A percentile compares a stretch with the other conserved stretches of the same genome.
Evolutionary conservation across 2,797 vertebrate genomes (phyloP).

Genomic region (Peromyscus melanophrys): DNA sequence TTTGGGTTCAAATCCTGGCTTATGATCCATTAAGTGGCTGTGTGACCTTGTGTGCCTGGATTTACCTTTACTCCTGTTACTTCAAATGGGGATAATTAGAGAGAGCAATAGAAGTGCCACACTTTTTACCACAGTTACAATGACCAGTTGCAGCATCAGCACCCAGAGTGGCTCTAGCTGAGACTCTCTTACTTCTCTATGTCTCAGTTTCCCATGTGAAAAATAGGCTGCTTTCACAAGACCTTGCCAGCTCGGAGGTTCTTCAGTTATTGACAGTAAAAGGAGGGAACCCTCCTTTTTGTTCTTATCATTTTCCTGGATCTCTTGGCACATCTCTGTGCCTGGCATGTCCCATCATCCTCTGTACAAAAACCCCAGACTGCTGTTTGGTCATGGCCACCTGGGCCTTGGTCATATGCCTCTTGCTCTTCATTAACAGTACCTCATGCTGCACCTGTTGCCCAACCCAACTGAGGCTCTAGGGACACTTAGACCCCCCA

Average conservation of each 20-base stretch:
- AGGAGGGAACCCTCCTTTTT: slow-evolving; percentile 91
- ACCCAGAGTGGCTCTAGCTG: neutral
- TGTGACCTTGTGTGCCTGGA: neutral
- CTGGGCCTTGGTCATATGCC: slow-evolving; percentile 94
- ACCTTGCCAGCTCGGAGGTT: neutral
- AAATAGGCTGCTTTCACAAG: neutral
- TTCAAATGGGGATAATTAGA: neutral
- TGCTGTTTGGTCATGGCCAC: slow-evolving; percentile 92
- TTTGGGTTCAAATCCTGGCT: neutral
- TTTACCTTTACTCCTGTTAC: slow-evolving; percentile 31
- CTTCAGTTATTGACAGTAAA: neutral
- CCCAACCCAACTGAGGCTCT: neutral
- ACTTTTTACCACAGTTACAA: too few relatives aligned
- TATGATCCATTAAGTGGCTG: neutral
- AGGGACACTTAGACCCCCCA: neutral
- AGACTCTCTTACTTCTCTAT: neutral
- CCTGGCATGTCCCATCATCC: slow-evolving; percentile 91
- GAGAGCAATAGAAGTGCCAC: fast-evolving
- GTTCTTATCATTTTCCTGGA: slow-evolving; percentile 94
- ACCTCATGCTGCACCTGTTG: slow-evolving; percentile 94
- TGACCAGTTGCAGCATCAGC: neutral
- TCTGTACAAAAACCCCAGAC: slow-evolving; percentile 91
- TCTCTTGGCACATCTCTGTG: slow-evolving; percentile 94
- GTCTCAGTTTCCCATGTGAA: neutral
- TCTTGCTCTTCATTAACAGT: slow-evolving; percentile 96